Evolutionary conservation across 1,140 invertebrate genomes (phyloP).

Genomic region (Nebria ingens): DNA sequence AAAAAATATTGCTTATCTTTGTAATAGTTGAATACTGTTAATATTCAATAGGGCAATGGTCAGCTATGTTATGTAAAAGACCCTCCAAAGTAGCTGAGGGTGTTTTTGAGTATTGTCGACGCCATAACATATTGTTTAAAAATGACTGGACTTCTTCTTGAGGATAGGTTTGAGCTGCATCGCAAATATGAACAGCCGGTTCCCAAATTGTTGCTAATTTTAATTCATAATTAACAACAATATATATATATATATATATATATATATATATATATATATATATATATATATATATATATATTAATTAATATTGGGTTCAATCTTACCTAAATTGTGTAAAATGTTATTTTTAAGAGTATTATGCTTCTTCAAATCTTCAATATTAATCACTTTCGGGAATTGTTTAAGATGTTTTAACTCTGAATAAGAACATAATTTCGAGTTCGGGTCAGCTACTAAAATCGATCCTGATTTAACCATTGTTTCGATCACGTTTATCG

Average conservation of each 20-base stretch:
- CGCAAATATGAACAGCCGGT: conserved; percentile 33
- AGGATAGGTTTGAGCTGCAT: conserved; percentile 37
- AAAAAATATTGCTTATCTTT: conserved; percentile 4
- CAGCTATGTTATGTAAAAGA: conserved; percentile 37
- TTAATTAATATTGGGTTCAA: no score
- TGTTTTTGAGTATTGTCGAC: conserved; percentile 32
- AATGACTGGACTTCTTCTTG: conserved; percentile 27
- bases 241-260: neutral
- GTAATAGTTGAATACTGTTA: no score
- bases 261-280: no score
- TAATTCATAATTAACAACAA: neutral
- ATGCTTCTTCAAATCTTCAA: conserved; percentile 11
- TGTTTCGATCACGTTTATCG: conserved; percentile 6
- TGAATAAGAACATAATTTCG: conserved; percentile 6
- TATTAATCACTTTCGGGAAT: conserved; percentile 12
- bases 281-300: no score
- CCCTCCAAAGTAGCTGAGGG: conserved; percentile 34
- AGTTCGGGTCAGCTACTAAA: conserved; percentile 13
- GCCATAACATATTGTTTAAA: conserved; percentile 35
- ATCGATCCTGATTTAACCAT: conserved; percentile 14
- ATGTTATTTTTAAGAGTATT: conserved; percentile 4
- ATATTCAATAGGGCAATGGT: conserved; percentile 19
- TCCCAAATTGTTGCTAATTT: conserved; percentile 37
- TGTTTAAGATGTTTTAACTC: conserved; percentile 2
- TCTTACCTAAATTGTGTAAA: conserved; percentile 12